Evolutionary conservation across 2,888 invertebrate genomes (phyloP).

Genomic region (Mylabris sibirica): DNA sequence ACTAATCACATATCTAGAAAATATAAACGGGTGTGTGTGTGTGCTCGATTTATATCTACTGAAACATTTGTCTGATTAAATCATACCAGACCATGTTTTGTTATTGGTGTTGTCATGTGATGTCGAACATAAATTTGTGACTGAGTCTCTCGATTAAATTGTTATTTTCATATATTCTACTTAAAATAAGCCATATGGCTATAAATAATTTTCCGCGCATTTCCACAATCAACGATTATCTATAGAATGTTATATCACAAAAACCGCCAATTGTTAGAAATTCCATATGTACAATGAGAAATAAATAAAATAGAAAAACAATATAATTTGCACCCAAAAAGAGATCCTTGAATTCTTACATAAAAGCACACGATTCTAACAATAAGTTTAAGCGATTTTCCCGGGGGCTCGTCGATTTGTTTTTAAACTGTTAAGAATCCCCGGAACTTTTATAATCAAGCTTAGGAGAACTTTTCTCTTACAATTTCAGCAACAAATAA

Average conservation of each 20-base stretch:
- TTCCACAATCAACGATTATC: neutral
- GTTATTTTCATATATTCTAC: neutral
- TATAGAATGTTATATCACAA: neutral
- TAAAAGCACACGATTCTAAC: neutral
- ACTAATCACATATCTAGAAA: neutral
- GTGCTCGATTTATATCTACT: neutral
- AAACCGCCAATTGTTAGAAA: too few species aligned
- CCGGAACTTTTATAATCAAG: too few species aligned
- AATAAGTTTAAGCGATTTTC: neutral
- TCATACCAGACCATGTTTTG: conserved; percentile 18
- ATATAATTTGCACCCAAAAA: neutral
- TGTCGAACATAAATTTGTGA: neutral
- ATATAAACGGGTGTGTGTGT: too few species aligned
- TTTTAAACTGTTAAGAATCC: too few species aligned
- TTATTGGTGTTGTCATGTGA: conserved; percentile 27
- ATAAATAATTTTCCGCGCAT: neutral
- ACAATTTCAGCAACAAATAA: too few species aligned
- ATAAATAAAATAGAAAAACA: neutral
- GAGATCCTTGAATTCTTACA: neutral
- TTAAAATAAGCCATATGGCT: conserved; percentile 7
- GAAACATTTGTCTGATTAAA: conserved; percentile 11
- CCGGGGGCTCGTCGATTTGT: neutral
- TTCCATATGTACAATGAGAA: too few species aligned
- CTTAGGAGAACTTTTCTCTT: too few species aligned
- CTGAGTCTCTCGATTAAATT: neutral